A percentile compares a stretch with the other conserved stretches of the same genome.
phyloP scores from a whole-genome alignment of 2,113 vertebrate species.

The Epinephelus fuscoguttatus region DNA sequence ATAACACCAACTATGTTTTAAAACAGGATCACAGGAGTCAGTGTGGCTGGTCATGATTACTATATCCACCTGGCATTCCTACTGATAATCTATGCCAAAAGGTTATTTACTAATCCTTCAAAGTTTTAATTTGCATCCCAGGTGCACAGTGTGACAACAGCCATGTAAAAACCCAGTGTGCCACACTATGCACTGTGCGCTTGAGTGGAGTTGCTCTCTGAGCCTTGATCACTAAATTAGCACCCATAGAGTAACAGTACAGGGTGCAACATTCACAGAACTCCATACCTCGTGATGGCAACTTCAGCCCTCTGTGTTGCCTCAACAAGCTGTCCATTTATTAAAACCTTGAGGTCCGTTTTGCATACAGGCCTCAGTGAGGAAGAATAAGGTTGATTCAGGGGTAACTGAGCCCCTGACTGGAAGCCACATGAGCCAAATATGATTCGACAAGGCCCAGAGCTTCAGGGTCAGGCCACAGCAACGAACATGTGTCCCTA shows the following conservation, averaged over 20 bases:
- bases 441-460: slow-evolving; percentile 70
- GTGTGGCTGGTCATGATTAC: too few species aligned
- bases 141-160: neutral
- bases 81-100: neutral
- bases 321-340: slow-evolving; percentile 55
- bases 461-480: slow-evolving; percentile 65
- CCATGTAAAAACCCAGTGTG: neutral
- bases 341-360: slow-evolving; percentile 36
- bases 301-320: slow-evolving; percentile 11
- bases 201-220: neutral
- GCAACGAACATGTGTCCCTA: slow-evolving; percentile 66
- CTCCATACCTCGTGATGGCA: slow-evolving; percentile 17
- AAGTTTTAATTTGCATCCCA: neutral
- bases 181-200: neutral
- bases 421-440: slow-evolving; percentile 67
- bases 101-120: neutral
- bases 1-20: neutral
- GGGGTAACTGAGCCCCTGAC: slow-evolving; percentile 58
- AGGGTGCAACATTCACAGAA: neutral
- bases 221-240: slow-evolving; percentile 8
- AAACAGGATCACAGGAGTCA: neutral
- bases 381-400: slow-evolving; percentile 23
- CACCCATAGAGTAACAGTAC: neutral
- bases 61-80: neutral
- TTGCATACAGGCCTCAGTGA: slow-evolving; percentile 41